Base-by-base conservation (phyloP, 2,797 vertebrate genomes). In the Uromys caudimaculatus region DNA sequence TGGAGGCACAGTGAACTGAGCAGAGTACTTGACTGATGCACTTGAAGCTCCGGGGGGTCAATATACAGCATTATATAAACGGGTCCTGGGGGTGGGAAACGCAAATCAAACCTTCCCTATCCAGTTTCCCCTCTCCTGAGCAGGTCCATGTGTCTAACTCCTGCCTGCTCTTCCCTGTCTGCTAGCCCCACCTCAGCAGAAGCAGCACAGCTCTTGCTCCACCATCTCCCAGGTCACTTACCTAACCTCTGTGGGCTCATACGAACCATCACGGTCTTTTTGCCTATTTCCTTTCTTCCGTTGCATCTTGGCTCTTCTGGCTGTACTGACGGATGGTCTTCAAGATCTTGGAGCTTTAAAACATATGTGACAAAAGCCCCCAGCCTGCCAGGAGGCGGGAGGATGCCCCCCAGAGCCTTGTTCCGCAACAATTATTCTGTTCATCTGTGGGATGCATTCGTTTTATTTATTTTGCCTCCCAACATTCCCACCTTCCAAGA, bases 381-480 rank as follows among this genome's bases (percentile, higher is more conserved):
- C 47, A 27, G n/a, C 41, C 69, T 85, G 73, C 67, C 81, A n/a
- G 60, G 84, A 93, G 85, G 81, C 84, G 58, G 71, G 79, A 89
- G 38, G 73, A 56, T 35, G 38, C 84, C 67, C 94, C 84, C 88
- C 2, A 3, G 12, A 24, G 64, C 10, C 56, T 85, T 44, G 67
- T 50, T 91, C 90, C 11, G 77, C 89, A 86, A 60, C 73, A 67
- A 58, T 86, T 41, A 89, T 32, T 87, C 78, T 19, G 78, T 50
- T 95, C 90, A 50, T 91, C 96, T 86, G 92, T 60, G 84, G 89
- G 92, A 84, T 73, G 84, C 8, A 1, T 78, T 96, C 87, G 92
- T 82, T 96, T 84, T 93, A 62, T 94, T 98, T 91, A 82, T 89
- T 95, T 96, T 73, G 87, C 90, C 64, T 82, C 41, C 41, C 27